phyloP scores from a whole-genome alignment of 2,113 vertebrate species.

The Pomatostomus ruficeps region DNA sequence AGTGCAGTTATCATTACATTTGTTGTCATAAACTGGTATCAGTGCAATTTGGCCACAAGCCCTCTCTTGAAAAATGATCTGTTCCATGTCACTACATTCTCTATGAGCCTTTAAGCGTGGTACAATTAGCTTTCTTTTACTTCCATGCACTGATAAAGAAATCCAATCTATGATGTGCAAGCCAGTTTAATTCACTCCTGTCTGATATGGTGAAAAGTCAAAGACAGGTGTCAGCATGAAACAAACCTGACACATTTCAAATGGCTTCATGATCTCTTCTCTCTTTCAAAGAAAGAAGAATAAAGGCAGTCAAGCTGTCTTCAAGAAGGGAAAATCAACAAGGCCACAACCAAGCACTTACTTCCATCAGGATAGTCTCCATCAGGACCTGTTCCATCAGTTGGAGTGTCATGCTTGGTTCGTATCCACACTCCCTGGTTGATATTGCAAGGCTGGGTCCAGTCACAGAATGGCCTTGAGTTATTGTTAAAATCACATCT shows the following conservation, averaged over 20 bases:
- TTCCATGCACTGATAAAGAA: not conserved
- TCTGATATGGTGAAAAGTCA: not conserved
- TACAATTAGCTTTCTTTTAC: not conserved
- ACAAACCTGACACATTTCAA: not conserved
- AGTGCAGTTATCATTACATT: not conserved
- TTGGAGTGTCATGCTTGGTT: slow-evolving; percentile 56
- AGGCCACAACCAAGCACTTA: not conserved
- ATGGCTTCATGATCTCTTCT: not conserved
- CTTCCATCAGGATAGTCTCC: slow-evolving; percentile 65
- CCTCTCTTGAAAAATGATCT: not conserved
- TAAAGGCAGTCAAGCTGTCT: not conserved
- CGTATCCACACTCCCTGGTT: slow-evolving; percentile 63
- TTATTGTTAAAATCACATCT: slow-evolving; percentile 76
- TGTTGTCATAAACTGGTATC: not conserved
- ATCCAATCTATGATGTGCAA: not conserved
- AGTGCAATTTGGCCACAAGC: not conserved
- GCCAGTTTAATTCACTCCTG: not conserved
- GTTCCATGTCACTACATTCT: not conserved
- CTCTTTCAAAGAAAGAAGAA: not conserved
- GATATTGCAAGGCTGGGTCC: slow-evolving; percentile 63
- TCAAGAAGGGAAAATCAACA: not conserved
- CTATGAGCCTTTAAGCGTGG: not conserved
- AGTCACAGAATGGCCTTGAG: slow-evolving; percentile 72
- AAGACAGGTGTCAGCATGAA: not conserved
- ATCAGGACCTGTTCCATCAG: slow-evolving; percentile 63